These are phyloP conservation scores for Dreissena rostriformis DNA, from an alignment of 1,140 invertebrate species.

Conservation along the genomic window DNA sequence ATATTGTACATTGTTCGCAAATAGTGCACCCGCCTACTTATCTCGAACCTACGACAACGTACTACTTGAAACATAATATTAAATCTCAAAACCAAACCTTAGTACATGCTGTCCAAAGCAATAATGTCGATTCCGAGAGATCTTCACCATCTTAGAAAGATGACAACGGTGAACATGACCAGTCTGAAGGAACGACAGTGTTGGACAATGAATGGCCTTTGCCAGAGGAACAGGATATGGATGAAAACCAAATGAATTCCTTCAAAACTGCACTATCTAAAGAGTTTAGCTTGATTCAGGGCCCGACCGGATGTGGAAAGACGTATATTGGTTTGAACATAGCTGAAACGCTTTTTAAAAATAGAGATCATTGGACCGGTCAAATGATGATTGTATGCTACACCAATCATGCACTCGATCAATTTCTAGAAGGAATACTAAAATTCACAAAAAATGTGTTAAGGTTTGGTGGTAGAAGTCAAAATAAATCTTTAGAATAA, in stretches of 20 bases:
- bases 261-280: conserved; percentile 80
- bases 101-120: conserved; percentile 32
- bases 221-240: conserved; percentile 70
- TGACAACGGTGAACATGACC: conserved; percentile 26
- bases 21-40: conserved; percentile 64
- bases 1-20: conserved; percentile 66
- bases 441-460: conserved; percentile 81
- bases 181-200: conserved; percentile 30
- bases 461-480: conserved; percentile 88
- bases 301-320: conserved; percentile 77
- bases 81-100: conserved; percentile 44
- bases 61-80: conserved; percentile 40
- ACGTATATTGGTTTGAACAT: conserved; percentile 66
- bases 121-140: not conserved
- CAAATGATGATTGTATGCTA: conserved; percentile 91
- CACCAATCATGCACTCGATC: conserved; percentile 94
- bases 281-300: conserved; percentile 87
- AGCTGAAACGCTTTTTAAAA: not conserved
- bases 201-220: conserved; percentile 68
- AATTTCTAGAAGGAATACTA: conserved; percentile 88
- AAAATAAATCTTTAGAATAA: conserved; percentile 72
- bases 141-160: not conserved
- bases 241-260: conserved; percentile 81
- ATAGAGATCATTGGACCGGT: not conserved
- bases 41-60: conserved; percentile 3